These are phyloP conservation scores for Heliconius hortense DNA, from an alignment of 2,888 invertebrate genomes.

Conservation along the genomic window DNA sequence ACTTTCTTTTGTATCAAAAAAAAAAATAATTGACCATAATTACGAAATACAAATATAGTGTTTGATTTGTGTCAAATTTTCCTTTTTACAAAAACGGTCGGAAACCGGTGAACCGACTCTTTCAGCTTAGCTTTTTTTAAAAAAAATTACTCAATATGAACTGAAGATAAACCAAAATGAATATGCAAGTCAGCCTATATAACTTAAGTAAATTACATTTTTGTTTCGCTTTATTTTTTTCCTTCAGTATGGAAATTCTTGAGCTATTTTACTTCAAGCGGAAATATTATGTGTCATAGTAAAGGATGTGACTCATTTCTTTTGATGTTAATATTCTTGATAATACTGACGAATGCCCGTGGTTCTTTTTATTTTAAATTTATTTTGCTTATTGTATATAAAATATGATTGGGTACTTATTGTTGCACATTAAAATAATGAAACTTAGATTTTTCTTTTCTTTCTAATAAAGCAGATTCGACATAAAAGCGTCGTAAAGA, in stretches of 20 bases:
- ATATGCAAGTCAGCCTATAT: no score
- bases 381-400: background rate
- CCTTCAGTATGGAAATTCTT: constrained; percentile 1
- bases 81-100: no score
- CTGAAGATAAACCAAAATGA: background rate
- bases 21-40: no score
- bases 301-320: constrained; percentile 19
- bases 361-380: background rate
- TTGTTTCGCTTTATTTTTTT: constrained; percentile 1
- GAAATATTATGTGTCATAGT: constrained; percentile 24
- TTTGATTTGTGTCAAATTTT: no score
- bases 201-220: background rate
- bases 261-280: constrained; percentile 7
- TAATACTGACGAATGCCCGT: background rate
- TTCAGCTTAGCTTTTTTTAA: background rate
- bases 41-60: no score
- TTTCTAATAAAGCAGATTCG: background rate
- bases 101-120: background rate
- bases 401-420: background rate
- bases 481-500: background rate
- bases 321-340: constrained; percentile 18
- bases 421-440: background rate
- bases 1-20: background rate
- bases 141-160: background rate
- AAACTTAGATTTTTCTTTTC: background rate